A percentile compares a stretch with the other conserved stretches of the same genome.
phyloP scores from a whole-genome alignment of 1,140 invertebrate species.

The Cepaea nemoralis region DNA sequence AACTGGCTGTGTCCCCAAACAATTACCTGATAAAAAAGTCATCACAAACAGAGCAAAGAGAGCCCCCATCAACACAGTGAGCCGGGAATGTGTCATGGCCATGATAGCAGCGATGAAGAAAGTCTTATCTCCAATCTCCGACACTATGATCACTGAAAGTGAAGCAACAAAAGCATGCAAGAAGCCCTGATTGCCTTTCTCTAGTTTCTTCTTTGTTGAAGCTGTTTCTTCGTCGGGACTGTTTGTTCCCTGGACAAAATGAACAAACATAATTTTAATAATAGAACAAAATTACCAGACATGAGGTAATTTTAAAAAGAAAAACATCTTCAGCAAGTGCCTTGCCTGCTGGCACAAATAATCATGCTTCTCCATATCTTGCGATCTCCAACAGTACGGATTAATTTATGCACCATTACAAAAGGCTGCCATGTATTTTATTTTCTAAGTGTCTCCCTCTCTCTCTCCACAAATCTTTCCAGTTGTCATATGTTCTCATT shows the following conservation, averaged over 20 bases:
- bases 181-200: conserved; percentile 77
- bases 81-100: conserved; percentile 96
- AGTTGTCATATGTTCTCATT: no score
- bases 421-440: no score
- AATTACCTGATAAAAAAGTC: conserved; percentile 88
- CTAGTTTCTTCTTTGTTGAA: background rate
- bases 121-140: conserved; percentile 99
- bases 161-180: conserved; percentile 94
- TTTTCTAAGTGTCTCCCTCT: no score
- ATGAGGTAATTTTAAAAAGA: no score
- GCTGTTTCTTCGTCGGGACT: background rate
- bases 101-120: conserved; percentile 99
- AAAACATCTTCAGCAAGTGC: no score
- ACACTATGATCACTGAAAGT: conserved; percentile 95
- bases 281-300: no score
- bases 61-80: conserved; percentile 93
- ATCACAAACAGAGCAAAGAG: conserved; percentile 92
- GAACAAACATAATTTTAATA: background rate
- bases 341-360: no score
- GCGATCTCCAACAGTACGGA: no score
- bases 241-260: background rate
- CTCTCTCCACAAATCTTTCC: no score
- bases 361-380: no score
- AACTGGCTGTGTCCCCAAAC: background rate
- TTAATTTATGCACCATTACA: no score